These are phyloP conservation scores for Labia minor DNA, from an alignment of 2,888 invertebrate genomes.

Conservation along the genomic window DNA sequence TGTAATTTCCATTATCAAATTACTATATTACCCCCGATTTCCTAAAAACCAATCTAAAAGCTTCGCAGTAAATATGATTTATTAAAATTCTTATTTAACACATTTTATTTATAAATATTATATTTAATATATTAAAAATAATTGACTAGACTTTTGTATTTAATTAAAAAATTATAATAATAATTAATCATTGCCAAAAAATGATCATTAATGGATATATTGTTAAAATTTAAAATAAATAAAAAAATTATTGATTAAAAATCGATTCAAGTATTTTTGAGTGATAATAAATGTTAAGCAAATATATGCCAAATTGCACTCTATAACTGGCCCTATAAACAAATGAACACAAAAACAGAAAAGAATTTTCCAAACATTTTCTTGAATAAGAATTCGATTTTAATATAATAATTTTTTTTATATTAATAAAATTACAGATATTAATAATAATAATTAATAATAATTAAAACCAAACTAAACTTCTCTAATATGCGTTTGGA, in stretches of 20 bases:
- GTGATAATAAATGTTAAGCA: background rate
- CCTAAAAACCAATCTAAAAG: constrained; percentile 9
- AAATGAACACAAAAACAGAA: background rate
- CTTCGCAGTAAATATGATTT: background rate
- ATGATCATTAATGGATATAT: no score
- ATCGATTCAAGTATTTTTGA: no score
- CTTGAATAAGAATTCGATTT: no score
- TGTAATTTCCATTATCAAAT: constrained; percentile 1
- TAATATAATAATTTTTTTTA: no score
- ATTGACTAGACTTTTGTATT: constrained; percentile 1
- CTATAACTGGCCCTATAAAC: background rate
- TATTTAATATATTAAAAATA: constrained; percentile 1
- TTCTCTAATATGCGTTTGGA: background rate
- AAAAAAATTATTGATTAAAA: no score
- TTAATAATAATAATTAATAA: no score
- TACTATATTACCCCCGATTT: background rate
- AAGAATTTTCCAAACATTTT: background rate
- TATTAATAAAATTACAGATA: no score
- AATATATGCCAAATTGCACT: background rate
- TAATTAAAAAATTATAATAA: background rate
- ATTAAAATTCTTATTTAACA: background rate
- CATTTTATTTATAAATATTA: background rate
- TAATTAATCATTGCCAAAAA: background rate
- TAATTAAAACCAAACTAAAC: no score
- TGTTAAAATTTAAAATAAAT: no score